Conservation (phyloP, 2,113 vertebrate genomes). For the Corythornis vintsioides region DNA sequence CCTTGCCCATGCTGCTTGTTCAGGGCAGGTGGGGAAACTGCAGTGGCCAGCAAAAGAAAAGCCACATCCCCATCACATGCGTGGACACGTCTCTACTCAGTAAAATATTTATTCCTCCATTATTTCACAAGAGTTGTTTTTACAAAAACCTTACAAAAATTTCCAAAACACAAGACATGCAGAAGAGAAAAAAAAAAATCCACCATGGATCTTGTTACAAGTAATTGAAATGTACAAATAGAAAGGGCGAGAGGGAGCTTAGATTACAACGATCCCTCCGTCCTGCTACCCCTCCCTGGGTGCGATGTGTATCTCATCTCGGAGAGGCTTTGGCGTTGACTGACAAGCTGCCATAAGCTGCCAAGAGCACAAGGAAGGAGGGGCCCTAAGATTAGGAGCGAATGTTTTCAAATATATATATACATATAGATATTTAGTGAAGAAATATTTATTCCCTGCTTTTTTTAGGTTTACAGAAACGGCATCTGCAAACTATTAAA, state of each 20-base stretch:
- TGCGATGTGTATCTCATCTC: slow-evolving; percentile 26
- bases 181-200: neutral
- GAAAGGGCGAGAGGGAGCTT: slow-evolving; percentile 8
- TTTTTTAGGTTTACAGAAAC: slow-evolving; percentile 57
- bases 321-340: neutral
- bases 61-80: neutral
- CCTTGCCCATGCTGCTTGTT: neutral
- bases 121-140: slow-evolving; percentile 70
- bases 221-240: slow-evolving; percentile 45
- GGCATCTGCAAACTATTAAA: slow-evolving; percentile 76
- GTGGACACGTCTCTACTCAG: neutral
- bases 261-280: neutral
- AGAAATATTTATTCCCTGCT: slow-evolving; percentile 57
- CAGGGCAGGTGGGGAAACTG: neutral
- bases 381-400: neutral
- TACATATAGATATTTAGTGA: slow-evolving; percentile 62
- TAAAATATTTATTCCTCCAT: slow-evolving; percentile 69
- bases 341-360: slow-evolving; percentile 12
- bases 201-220: slow-evolving; percentile 18
- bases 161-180: slow-evolving; percentile 55
- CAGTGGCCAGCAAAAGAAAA: neutral
- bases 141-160: slow-evolving; percentile 61
- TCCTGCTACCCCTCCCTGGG: neutral
- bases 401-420: slow-evolving; percentile 61
- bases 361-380: slow-evolving; percentile 35